Percentiles rank a stretch among this genome's conserved stretches.
Conservation (phyloP, 1,140 invertebrate genomes). For the Harpegnathos saltator region DNA sequence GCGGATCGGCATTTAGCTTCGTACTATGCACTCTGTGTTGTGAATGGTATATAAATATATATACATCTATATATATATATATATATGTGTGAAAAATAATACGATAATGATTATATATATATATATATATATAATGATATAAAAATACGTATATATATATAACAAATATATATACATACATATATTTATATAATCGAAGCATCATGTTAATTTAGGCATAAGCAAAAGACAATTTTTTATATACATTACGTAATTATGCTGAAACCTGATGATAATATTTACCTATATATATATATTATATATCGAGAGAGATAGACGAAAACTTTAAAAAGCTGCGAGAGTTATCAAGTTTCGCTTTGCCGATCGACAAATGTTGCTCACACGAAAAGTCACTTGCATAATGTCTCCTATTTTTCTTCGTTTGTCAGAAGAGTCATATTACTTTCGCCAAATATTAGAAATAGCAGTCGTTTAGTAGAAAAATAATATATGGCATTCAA, state of each 20-base stretch:
- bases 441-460: slow-evolving; percentile 1
- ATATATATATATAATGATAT: slow-evolving; percentile 83
- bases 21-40: slow-evolving; percentile 87
- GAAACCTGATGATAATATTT: slow-evolving; percentile 81
- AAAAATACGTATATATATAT: slow-evolving; percentile 69
- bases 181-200: slow-evolving; percentile 84
- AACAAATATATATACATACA: slow-evolving; percentile 68
- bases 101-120: slow-evolving; percentile 66
- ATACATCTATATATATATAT: slow-evolving; percentile 65
- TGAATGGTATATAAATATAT: slow-evolving; percentile 82
- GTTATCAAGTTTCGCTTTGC: slow-evolving; percentile 49
- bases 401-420: slow-evolving; percentile 68
- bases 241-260: slow-evolving; percentile 81
- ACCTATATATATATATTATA: slow-evolving; percentile 78
- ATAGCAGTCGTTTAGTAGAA: not conserved
- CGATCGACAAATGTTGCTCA: slow-evolving; percentile 60
- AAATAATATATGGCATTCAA: not conserved
- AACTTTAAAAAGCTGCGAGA: slow-evolving; percentile 36
- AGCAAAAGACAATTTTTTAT: slow-evolving; percentile 86
- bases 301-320: slow-evolving; percentile 39
- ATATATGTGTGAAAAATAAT: slow-evolving; percentile 70
- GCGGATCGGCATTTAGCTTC: slow-evolving; percentile 81
- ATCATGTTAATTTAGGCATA: slow-evolving; percentile 85
- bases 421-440: slow-evolving; percentile 66
- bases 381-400: slow-evolving; percentile 62